Percentiles rank a stretch among this genome's conserved stretches.
phyloP scores from a whole-genome alignment of 2,797 vertebrate species.

The Darevskia nairensis region DNA sequence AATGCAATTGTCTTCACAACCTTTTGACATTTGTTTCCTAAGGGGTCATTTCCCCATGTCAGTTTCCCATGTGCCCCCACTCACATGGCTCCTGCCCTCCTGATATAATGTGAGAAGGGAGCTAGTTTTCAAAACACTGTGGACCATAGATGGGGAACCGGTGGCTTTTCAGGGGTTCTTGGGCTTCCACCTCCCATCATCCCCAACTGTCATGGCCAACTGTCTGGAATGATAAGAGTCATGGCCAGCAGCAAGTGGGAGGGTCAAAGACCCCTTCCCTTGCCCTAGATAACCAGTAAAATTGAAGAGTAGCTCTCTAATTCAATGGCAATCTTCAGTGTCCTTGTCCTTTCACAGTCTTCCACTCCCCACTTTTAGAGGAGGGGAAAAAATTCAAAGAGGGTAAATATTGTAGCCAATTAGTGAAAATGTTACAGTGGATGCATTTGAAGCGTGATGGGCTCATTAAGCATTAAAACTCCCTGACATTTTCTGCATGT shows the following conservation, averaged over 20 bases:
- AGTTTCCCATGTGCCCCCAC: background rate
- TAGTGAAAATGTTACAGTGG: conserved; percentile 85
- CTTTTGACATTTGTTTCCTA: background rate
- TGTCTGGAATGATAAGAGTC: too few relatives aligned
- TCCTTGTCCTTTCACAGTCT: conserved; percentile 38
- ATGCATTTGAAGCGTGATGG: conserved; percentile 76
- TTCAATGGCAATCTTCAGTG: conserved; percentile 42
- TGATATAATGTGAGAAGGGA: background rate
- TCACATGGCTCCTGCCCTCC: background rate
- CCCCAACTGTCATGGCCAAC: too few relatives aligned
- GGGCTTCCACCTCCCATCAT: too few relatives aligned
- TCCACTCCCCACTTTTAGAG: conserved; percentile 11
- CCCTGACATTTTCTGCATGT: conserved; percentile 81
- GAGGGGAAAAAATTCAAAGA: conserved; percentile 58
- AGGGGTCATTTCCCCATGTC: background rate
- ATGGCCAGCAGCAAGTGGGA: too few relatives aligned
- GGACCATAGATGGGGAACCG: background rate
- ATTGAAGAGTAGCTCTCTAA: conserved; percentile 14
- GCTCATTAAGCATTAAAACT: conserved; percentile 86
- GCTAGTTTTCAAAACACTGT: conserved; percentile 49
- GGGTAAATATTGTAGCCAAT: conserved; percentile 79
- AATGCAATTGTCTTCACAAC: background rate
- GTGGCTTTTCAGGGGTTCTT: too few relatives aligned
- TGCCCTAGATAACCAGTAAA: background rate
- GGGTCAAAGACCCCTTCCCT: too few relatives aligned